These are phyloP conservation scores for Semotilus atromaculatus DNA, from an alignment of 2,797 vertebrate genomes.

Conservation along the genomic window DNA sequence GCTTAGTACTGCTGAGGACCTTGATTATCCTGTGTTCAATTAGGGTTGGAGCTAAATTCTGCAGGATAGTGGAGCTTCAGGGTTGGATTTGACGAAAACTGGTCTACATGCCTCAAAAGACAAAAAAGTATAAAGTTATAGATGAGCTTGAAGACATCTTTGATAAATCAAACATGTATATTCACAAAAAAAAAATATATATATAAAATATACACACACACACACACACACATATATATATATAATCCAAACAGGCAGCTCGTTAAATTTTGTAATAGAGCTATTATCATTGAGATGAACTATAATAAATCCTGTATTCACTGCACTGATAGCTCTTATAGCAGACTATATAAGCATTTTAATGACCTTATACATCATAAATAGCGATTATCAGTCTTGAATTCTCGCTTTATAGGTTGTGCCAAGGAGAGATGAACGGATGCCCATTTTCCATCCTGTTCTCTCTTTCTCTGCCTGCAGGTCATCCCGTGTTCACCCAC, in stretches of 20 bases:
- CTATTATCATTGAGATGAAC: not conserved
- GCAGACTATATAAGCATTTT: not conserved
- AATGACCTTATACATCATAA: slow-evolving; percentile 5
- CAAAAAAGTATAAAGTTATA: too few relatives aligned
- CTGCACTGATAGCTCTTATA: not conserved
- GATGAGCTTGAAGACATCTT: too few relatives aligned
- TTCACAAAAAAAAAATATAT: too few relatives aligned
- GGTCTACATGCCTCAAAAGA: too few relatives aligned
- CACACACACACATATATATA: too few relatives aligned
- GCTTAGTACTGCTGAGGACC: not conserved
- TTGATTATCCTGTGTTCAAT: not conserved
- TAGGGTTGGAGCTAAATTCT: not conserved
- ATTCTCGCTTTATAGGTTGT: not conserved
- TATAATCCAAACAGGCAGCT: not conserved
- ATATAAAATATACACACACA: too few relatives aligned
- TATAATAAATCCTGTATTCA: not conserved
- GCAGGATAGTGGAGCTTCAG: not conserved
- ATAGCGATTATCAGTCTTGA: slow-evolving; percentile 3
- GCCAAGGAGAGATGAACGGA: slow-evolving; percentile 48
- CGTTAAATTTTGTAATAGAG: not conserved
- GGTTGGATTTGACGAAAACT: not conserved
- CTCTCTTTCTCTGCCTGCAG: slow-evolving; percentile 71
- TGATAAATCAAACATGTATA: too few relatives aligned
- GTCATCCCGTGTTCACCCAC: slow-evolving; percentile 66
- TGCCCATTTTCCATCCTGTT: slow-evolving; percentile 56